phyloP scores from a whole-genome alignment of 2,113 vertebrate species.

The Etia nguti region DNA sequence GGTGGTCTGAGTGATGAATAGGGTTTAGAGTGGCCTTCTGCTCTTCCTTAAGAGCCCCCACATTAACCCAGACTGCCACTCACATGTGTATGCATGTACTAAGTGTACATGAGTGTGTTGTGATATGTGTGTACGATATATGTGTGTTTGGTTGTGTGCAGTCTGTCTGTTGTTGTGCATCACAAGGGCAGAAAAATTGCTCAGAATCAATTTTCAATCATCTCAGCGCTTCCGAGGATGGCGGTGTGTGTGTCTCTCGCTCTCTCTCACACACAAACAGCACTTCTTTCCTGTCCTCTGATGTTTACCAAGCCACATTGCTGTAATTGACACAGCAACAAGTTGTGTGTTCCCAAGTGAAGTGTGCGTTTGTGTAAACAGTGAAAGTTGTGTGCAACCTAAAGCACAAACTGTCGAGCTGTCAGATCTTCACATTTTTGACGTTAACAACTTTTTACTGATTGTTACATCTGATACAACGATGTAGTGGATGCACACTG shows the following conservation, averaged over 20 bases:
- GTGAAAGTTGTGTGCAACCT: neutral
- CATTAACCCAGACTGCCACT: conserved; percentile 31
- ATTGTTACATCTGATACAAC: neutral
- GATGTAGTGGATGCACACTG: neutral
- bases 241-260: neutral
- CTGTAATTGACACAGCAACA: neutral
- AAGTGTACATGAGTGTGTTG: neutral
- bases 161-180: neutral
- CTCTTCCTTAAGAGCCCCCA: conserved; percentile 36
- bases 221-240: conserved; percentile 10
- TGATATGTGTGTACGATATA: neutral
- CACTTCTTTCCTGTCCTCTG: neutral
- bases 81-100: neutral
- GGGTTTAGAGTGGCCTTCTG: conserved; percentile 50
- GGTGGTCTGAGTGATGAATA: conserved; percentile 61
- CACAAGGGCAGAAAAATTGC: neutral
- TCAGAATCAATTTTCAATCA: conserved; percentile 43
- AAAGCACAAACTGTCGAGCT: conserved; percentile 14
- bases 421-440: conserved; percentile 1
- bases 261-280: neutral
- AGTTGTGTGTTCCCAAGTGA: neutral
- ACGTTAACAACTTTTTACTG: conserved; percentile 8
- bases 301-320: neutral
- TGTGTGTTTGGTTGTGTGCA: neutral
- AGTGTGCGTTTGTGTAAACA: conserved; percentile 10